Evolutionary conservation across 2,113 vertebrate genomes (phyloP), one percentile per base, ranked within the genome.

Genomic region (Spermophilus dauricus): DNA sequence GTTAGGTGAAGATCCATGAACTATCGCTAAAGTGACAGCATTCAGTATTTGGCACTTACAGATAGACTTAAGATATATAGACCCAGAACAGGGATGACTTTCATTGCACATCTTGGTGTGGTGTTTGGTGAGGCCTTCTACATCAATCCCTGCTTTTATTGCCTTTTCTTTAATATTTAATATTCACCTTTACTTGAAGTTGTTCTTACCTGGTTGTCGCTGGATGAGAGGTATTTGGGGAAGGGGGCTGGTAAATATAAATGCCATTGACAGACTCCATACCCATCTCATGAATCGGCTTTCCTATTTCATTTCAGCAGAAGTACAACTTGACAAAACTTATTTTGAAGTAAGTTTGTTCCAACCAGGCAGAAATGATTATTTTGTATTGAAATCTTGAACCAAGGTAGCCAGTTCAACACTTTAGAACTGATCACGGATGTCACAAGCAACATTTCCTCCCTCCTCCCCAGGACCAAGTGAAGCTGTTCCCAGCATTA

Each of bases 361-460:
- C 18, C 53, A 82, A 0, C 32, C 37, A 84, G 75, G 45, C 37
- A 73, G 72, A 63, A 70, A 42, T 28, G 56, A 91, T 77, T 81
- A 53, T 56, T 96, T 94, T 95, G 78, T n/a, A 20, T 65, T 90
- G 9, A 85, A 48, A n/a, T 97, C 37, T 17, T 3, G 97, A 89
- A 82, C 70, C 67, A 87, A 80, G 39, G 45, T 91, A 91, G 37
- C 61, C 48, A 75, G 56, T 37, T 16, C 2, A 56, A 0, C 30
- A 17, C 69, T 73, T 89, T 86, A 96, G 84, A 73, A 80, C 30
- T 34, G 75, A 53, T 70, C 16, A n/a, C 89, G 48, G 48, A 12
- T 83, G 34, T 75, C 22, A 72, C 12, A 22, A 16, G n/a, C 34
- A 39, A 39, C 72, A 18, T 76, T 4, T 7, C 4, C 65, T 58